A percentile compares a stretch with the other conserved stretches of the same genome.
These are phyloP conservation scores for Sesamia inferens DNA, from an alignment of 2,888 invertebrate genomes.

Conservation along the genomic window DNA sequence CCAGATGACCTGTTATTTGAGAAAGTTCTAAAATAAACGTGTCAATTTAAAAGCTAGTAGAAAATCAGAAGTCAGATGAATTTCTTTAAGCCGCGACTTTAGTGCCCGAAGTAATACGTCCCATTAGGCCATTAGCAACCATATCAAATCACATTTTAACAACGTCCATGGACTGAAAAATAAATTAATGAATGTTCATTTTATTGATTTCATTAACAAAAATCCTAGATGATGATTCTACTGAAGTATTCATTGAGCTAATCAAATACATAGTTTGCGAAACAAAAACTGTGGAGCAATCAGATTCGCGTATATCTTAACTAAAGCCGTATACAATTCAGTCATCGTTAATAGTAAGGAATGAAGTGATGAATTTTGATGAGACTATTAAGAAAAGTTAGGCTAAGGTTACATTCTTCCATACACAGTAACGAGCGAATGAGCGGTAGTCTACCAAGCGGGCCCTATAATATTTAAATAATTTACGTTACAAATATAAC, in stretches of 20 bases:
- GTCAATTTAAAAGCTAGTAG: not conserved
- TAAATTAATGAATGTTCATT: conserved; percentile 36
- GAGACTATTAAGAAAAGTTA: conserved; percentile 14
- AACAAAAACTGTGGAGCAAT: conserved; percentile 40
- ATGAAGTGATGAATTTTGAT: conserved; percentile 49
- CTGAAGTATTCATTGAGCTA: conserved; percentile 34
- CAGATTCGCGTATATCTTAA: conserved; percentile 34
- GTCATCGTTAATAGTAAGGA: conserved; percentile 30
- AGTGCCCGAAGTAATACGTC: not conserved
- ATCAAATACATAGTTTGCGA: conserved; percentile 56
- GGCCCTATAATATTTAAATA: not conserved
- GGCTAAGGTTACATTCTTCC: not conserved
- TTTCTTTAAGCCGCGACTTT: not conserved
- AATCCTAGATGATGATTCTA: conserved; percentile 48
- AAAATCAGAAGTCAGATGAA: not conserved
- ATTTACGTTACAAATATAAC: not conserved
- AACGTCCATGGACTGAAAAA: conserved; percentile 13
- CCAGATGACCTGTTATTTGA: not conserved
- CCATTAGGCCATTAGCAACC: conserved; percentile 8
- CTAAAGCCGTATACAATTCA: conserved; percentile 19
- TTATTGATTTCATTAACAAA: conserved; percentile 42
- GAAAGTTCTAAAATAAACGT: not conserved
- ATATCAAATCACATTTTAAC: conserved; percentile 16
- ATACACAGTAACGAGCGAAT: too few species aligned
- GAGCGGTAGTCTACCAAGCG: too few species aligned